Evolutionary conservation across 1,140 invertebrate genomes (phyloP), one percentile per base, ranked within the genome.

Genomic region (Macrobrachium rosenbergii): DNA sequence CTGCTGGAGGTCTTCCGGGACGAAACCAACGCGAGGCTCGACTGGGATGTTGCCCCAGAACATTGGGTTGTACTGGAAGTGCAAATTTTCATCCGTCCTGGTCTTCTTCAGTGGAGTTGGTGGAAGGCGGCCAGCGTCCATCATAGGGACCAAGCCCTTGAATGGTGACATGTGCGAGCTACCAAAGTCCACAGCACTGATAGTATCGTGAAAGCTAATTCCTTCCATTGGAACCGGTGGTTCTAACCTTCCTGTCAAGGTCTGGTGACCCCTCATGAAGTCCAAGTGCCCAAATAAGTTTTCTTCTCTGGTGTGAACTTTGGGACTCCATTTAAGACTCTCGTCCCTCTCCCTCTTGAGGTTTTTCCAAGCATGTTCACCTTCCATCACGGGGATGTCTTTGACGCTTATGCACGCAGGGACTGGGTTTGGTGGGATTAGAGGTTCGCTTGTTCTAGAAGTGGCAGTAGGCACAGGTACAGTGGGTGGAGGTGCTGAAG

Each of bases 291-390:
- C 72, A 64, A 86, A 86, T 63, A 80, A 43, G 21, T 59, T 73
- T 2, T 60, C 62, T 19, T 79, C 83, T 23, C 76, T 67, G 52
- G 73, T 79, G 3, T 52, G 52, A 52, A 64, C 45, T 21, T 23
- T 23, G 7, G 83, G 60, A 7, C 16, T 60, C 23, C 73, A 45
- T 17, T 8, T 52, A 0, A 62, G 28, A 37, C 62, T 16, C 75
- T 86, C 83, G 0, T 80, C 45, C 52, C 77, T 37, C 8, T 86
- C 82, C 67, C 82, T 64, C 64, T 86, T 86, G 63, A 86, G 58
- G 64, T 45, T 80, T 58, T 77, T 69, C 64, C 76, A 80, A n/a
- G 76, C 76, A 19, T 14, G 19, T 12, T 63, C 45, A 63, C n/a
- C 43, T 12, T 77, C 64, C 16, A 84, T 21, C 8, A n/a, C 12